phyloP scores from a whole-genome alignment of 1,140 invertebrate species.

The Macrosteles quadrilineatus region DNA sequence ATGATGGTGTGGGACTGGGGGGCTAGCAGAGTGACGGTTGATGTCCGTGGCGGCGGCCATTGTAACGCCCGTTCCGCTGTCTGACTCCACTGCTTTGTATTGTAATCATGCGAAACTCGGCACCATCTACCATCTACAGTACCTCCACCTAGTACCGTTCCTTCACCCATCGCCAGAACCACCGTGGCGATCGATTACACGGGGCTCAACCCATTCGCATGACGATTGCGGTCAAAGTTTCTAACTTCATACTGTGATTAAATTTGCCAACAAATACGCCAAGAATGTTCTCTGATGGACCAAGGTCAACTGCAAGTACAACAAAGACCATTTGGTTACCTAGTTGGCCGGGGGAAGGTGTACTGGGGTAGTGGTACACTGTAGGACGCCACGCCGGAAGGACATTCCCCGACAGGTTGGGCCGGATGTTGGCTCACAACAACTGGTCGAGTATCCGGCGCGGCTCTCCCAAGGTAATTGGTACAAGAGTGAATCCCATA shows the following conservation, averaged over 20 bases:
- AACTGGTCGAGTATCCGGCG: conserved; percentile 16
- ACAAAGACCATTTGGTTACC: too few species aligned
- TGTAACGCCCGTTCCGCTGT: conserved; percentile 15
- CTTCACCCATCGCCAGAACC: not conserved
- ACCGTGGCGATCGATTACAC: not conserved
- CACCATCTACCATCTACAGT: not conserved
- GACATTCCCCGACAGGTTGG: conserved; percentile 1
- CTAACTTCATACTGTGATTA: too few species aligned
- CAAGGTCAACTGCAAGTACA: too few species aligned
- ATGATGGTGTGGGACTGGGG: too few species aligned
- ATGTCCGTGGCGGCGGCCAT: conserved; percentile 7
- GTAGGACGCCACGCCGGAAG: not conserved
- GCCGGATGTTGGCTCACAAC: conserved; percentile 19
- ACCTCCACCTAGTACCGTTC: not conserved
- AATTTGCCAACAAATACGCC: too few species aligned
- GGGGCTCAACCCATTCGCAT: too few species aligned
- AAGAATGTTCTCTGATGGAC: too few species aligned
- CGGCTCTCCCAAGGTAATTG: not conserved
- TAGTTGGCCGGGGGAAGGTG: too few species aligned
- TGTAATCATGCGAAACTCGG: conserved; percentile 24
- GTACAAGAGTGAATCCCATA: too few species aligned
- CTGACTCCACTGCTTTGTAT: conserved; percentile 19
- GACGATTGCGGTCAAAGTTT: too few species aligned
- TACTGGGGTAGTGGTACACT: too few species aligned
- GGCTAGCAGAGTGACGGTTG: not conserved